Evolutionary conservation across 2,113 vertebrate species (phyloP), one percentile per base, ranked within the genome.

Genomic region (Notechis scutatus): DNA sequence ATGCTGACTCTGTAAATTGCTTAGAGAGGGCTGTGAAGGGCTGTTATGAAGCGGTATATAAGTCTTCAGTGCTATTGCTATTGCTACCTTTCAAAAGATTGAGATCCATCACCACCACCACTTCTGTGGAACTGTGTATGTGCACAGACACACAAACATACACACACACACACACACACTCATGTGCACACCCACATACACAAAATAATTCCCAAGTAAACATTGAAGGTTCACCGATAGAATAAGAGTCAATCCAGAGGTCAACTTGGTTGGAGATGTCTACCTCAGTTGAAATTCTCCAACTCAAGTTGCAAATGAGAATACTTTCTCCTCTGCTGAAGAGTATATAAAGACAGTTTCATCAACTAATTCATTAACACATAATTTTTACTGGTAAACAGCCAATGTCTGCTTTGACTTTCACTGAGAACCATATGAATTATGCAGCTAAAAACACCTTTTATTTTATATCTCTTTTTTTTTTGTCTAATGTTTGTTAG

Each of bases 121-220:
- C 61, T 69, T 69, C 29, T n/a, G 29, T 69, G 10, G 29, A n/a
- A 29, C 26, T 12, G 29, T 69, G 11, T 69, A 29, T 15, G 12
- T 5, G 29, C 29, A 69, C n/a, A 29, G 10, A 29, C 59, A 64
- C 59, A 64, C 9, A 61, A 0, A 61, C 24, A 61, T 3, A 61
- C 39, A 39, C 39, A 39, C 39, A 3, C 42, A 42, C 42, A 42
- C 42, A 29, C 3, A 1, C 24, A 26, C 9, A 61, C 24, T 11
- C 59, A 14, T 34, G 5, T 6, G 2, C n/a, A 34, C n/a, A 74
- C 15, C 26, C 61, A 39, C 15, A 39, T 6, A 39, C 29, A 74
- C n/a, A 34, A n/a, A 97, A 96, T 97, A 96, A 96, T 96, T 97
- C 96, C 95, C 97, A 93, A 95, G 94, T 96, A 97, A 97, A 97